Evolutionary conservation across 53 echinoderm and acorn worm genomes (phyloP), one percentile per base, ranked within the genome.

Genomic region (Hippasteria phrygiana): DNA sequence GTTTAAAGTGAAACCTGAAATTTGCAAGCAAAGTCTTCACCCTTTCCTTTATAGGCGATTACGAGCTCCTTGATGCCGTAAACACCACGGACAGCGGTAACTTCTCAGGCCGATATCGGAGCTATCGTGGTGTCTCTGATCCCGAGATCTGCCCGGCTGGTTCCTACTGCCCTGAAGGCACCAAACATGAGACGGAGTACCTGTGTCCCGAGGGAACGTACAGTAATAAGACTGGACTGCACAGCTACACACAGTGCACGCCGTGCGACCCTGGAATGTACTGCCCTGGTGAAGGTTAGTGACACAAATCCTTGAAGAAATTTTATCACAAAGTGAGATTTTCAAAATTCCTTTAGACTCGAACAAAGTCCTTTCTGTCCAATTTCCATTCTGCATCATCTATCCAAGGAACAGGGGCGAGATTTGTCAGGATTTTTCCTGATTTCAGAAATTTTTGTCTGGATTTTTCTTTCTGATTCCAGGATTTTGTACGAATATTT

Each of bases 261-360:
- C 97, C 94, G 0, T 97, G 97, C 87, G 94, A 95, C 45, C 95
- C 95, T 3, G 97, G 95, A 39, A 94, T 90, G 92, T 95, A 93
- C 69, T 95, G 95, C 79, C 93, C 88, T 0, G 95, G 95, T 37
- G 93, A 95, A 93, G 95, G 95, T 93, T 88, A 33, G 53, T 29
- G n/a, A n/a, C n/a, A n/a, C n/a, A n/a, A n/a, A n/a, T n/a, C n/a
- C n/a, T n/a, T n/a, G n/a, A n/a, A n/a, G n/a, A n/a, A n/a, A n/a
- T n/a, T n/a, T n/a, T n/a, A n/a, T n/a, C n/a, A n/a, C n/a, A 16
- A 59, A 24, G 59, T 51, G 16, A 51, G 20, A 51, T 51, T 51
- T 5, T 13, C 51, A 51, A 16, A 51, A 18, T 1, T 51, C 51
- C 13, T 51, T 45, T 78, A n/a, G n/a, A n/a, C n/a, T n/a, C n/a